Conservation (phyloP, 2,113 vertebrate species). For the Aix galericulata region DNA sequence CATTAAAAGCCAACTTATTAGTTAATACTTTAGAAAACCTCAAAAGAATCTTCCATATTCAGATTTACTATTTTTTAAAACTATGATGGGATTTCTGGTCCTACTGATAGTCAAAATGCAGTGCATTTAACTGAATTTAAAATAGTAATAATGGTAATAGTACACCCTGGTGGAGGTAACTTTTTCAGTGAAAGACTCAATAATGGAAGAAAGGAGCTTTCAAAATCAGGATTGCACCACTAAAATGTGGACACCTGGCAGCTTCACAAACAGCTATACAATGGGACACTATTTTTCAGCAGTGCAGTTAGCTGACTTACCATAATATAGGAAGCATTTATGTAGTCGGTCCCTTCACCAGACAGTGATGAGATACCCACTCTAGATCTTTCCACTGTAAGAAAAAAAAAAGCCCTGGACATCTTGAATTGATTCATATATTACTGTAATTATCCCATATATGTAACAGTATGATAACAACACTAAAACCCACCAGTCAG, state of each 20-base stretch:
- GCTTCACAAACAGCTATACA: background rate
- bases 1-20: background rate
- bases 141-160: background rate
- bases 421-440: background rate
- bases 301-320: constrained; percentile 72
- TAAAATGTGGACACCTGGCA: background rate
- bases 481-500: background rate
- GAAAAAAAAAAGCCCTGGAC: constrained; percentile 31
- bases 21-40: background rate
- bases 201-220: background rate
- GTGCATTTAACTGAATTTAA: background rate
- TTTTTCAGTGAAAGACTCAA: background rate
- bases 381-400: constrained; percentile 88
- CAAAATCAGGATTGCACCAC: background rate
- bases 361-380: constrained; percentile 83
- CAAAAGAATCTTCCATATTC: background rate
- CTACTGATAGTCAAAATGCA: background rate
- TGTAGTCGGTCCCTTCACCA: constrained; percentile 89
- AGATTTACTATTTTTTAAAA: background rate
- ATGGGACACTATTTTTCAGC: background rate
- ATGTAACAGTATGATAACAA: background rate
- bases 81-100: background rate
- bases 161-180: background rate
- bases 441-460: background rate
- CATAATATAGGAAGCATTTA: constrained; percentile 91